Percentiles rank a stretch among this genome's conserved stretches.
Conservation (phyloP, 2,888 invertebrate genomes). For the Hipparchia sbordonii region DNA sequence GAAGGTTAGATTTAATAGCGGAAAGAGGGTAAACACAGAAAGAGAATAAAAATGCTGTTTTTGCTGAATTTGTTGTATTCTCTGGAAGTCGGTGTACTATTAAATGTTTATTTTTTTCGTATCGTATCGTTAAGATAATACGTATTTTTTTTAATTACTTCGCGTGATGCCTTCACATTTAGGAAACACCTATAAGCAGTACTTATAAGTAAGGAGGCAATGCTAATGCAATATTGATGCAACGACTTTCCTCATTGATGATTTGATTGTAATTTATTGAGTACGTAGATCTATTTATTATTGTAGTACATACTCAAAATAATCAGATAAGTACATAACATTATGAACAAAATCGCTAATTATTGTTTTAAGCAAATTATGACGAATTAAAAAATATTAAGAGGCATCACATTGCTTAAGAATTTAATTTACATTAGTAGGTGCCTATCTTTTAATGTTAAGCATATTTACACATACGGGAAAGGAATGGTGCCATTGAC, state of each 20-base stretch:
- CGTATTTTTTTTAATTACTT: background rate
- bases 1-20: background rate
- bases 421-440: background rate
- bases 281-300: background rate
- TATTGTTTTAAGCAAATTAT: too few species aligned
- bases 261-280: background rate
- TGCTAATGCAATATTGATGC: too few species aligned
- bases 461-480: slow-evolving; percentile 40
- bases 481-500: slow-evolving; percentile 71
- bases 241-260: background rate
- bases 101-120: too few species aligned
- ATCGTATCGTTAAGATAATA: too few species aligned
- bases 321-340: too few species aligned
- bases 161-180: background rate
- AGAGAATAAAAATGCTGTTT: background rate
- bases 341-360: too few species aligned
- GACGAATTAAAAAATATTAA: background rate
- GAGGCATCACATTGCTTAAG: background rate
- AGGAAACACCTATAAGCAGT: background rate
- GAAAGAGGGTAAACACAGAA: background rate
- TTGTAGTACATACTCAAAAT: too few species aligned
- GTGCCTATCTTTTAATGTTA: slow-evolving; percentile 6
- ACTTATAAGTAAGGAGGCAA: background rate
- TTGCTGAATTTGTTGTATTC: too few species aligned
- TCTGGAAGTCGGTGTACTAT: too few species aligned